phyloP scores from a whole-genome alignment of 1,140 invertebrate species.

The Nomia melanderi region DNA sequence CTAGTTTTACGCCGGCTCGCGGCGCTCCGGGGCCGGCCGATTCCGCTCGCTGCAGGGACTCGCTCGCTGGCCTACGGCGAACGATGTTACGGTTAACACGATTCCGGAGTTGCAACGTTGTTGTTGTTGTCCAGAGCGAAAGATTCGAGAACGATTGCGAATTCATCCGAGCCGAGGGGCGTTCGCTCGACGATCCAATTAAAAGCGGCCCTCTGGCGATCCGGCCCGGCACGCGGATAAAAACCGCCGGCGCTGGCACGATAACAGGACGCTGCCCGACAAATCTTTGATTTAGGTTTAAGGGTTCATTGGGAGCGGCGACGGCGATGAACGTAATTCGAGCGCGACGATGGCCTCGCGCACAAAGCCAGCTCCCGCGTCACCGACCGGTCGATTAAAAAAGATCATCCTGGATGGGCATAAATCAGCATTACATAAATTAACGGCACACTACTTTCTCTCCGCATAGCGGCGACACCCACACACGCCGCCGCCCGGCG shows the following conservation, averaged over 20 bases:
- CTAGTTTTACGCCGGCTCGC: neutral
- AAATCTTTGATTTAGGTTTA: slow-evolving; percentile 29
- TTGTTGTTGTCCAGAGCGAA: neutral
- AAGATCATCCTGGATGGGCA: slow-evolving; percentile 62
- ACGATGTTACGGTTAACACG: neutral
- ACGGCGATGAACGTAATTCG: slow-evolving; percentile 41
- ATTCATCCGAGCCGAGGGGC: neutral
- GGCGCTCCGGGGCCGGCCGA: neutral
- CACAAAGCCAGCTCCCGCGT: slow-evolving; percentile 44
- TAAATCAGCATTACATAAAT: slow-evolving; percentile 77
- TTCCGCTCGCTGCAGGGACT: too few relatives aligned
- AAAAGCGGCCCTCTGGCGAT: neutral
- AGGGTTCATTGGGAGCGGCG: neutral
- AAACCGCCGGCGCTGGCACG: neutral
- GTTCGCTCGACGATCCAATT: neutral
- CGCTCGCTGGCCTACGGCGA: too few relatives aligned
- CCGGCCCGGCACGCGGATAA: neutral
- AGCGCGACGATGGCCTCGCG: slow-evolving; percentile 40
- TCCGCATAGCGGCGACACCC: slow-evolving; percentile 66
- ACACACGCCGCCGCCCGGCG: slow-evolving; percentile 42
- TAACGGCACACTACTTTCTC: slow-evolving; percentile 71
- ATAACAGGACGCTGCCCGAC: slow-evolving; percentile 7
- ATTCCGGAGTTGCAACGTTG: neutral
- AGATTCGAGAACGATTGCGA: neutral
- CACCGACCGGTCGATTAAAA: slow-evolving; percentile 55